phyloP scores from a whole-genome alignment of 2,797 vertebrate genomes.

The Propithecus deckenii region DNA sequence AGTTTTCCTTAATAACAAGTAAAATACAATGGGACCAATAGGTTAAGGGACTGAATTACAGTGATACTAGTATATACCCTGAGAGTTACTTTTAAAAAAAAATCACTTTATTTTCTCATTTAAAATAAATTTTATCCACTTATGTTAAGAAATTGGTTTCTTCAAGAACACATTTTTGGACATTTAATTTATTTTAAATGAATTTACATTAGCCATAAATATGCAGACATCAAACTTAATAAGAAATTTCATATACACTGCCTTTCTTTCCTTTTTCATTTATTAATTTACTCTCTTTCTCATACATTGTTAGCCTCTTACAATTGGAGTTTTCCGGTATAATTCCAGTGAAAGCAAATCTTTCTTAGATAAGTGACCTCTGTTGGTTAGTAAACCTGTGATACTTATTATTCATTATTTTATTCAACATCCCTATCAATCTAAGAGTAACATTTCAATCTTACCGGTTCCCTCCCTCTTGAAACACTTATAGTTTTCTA shows the following conservation, averaged over 20 bases:
- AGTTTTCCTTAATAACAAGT: background rate
- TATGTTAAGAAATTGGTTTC: background rate
- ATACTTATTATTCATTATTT: background rate
- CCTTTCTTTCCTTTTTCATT: background rate
- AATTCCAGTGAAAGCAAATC: background rate
- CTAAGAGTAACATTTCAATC: background rate
- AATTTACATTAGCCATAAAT: conserved; percentile 7
- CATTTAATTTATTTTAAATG: background rate
- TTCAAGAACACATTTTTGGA: background rate
- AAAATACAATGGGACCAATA: background rate
- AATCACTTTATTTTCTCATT: background rate
- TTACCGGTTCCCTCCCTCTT: background rate
- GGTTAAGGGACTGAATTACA: background rate
- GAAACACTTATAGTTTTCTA: background rate
- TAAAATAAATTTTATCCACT: conserved; percentile 13
- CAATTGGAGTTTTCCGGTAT: background rate
- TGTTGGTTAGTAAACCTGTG: background rate
- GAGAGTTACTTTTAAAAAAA: background rate
- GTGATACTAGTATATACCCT: background rate
- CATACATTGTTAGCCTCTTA: background rate
- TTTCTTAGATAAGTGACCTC: background rate
- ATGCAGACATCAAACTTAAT: background rate
- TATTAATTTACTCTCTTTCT: background rate
- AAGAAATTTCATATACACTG: background rate
- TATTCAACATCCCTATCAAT: background rate